phyloP scores from a whole-genome alignment of 2,113 vertebrate genomes.

The Daubentonia madagascariensis region DNA sequence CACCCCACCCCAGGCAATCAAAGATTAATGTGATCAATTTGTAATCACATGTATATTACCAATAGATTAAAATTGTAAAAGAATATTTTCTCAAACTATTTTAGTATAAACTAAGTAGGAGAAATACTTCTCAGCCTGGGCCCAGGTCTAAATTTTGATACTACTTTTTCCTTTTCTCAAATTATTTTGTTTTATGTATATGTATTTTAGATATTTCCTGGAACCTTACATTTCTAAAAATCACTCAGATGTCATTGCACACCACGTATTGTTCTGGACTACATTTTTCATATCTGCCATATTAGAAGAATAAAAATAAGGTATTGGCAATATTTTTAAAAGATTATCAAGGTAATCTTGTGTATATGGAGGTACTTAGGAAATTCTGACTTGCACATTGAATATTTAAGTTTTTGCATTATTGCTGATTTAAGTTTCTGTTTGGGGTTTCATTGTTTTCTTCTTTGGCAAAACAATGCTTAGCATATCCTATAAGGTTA shows the following conservation, averaged over 20 bases:
- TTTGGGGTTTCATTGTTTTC: background rate
- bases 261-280: background rate
- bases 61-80: background rate
- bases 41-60: background rate
- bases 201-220: background rate
- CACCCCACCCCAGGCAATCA: background rate
- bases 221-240: background rate
- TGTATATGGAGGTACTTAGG: background rate
- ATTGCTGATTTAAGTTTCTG: background rate
- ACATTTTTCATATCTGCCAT: background rate
- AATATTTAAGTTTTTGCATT: background rate
- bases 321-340: background rate
- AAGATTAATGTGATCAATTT: background rate
- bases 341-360: background rate
- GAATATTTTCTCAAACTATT: background rate
- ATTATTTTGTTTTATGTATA: background rate
- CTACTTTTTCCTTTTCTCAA: background rate
- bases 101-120: background rate
- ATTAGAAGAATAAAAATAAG: background rate
- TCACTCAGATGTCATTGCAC: background rate
- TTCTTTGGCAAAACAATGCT: background rate
- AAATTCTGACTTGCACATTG: background rate
- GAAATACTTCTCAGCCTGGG: background rate
- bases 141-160: background rate
- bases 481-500: background rate